phyloP scores from a whole-genome alignment of 2,888 invertebrate genomes.

The Julus scandinavius region DNA sequence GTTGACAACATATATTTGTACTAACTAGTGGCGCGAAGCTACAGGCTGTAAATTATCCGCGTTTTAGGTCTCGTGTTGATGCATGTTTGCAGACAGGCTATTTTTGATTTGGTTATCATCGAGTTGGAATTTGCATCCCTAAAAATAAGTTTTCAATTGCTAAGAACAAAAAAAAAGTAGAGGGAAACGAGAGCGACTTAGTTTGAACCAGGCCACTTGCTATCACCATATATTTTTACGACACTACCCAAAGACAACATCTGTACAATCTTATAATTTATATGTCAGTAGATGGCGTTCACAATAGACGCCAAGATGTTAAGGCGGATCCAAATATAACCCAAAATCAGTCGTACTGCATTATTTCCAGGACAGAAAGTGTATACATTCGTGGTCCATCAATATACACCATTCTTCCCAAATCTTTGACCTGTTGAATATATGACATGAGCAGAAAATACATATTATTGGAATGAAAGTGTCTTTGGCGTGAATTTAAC shows the following conservation, averaged over 20 bases:
- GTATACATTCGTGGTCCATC: too few species aligned
- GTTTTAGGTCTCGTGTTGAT: not conserved
- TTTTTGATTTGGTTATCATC: not conserved
- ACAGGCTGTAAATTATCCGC: not conserved
- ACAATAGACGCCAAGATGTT: not conserved
- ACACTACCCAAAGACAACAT: not conserved
- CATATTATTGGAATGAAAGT: too few species aligned
- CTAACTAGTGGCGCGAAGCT: not conserved
- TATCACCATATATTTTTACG: not conserved
- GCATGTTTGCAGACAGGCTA: not conserved
- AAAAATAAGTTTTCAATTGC: conserved; percentile 5
- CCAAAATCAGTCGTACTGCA: too few species aligned
- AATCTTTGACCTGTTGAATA: too few species aligned
- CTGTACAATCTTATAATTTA: not conserved
- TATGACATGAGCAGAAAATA: too few species aligned
- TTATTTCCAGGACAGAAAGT: too few species aligned
- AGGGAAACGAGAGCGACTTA: not conserved
- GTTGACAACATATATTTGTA: not conserved
- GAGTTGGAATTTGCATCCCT: conserved; percentile 13
- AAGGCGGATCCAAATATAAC: not conserved
- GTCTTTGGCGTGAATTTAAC: too few species aligned
- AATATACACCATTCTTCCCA: too few species aligned
- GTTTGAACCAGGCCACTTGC: not conserved
- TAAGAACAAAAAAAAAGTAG: not conserved
- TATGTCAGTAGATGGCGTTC: not conserved